Evolutionary conservation across 1,140 invertebrate genomes (phyloP).

Genomic region (Drosophila gunungcola): DNA sequence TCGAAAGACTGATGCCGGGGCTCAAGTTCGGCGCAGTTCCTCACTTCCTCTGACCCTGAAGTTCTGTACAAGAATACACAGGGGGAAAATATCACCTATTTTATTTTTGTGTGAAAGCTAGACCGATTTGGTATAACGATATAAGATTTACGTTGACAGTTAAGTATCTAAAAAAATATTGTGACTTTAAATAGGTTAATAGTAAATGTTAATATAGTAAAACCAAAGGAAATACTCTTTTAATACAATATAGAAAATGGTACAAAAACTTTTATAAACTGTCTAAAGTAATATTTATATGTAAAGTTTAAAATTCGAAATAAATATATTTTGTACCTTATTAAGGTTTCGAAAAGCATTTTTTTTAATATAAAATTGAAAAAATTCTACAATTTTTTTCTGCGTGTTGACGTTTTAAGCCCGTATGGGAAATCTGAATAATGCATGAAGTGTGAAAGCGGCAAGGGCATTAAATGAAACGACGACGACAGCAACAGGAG

Average conservation of each 20-base stretch:
- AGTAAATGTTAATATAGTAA: too few relatives aligned
- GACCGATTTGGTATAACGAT: too few relatives aligned
- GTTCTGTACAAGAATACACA: conserved; percentile 1
- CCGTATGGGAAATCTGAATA: conserved; percentile 81
- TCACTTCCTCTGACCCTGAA: conserved; percentile 1
- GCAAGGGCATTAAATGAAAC: conserved; percentile 76
- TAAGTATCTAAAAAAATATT: too few relatives aligned
- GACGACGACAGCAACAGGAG: conserved; percentile 52
- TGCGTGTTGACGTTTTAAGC: conserved; percentile 7
- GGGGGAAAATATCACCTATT: neutral
- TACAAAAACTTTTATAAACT: too few relatives aligned
- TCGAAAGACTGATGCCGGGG: conserved; percentile 50
- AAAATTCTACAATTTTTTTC: neutral
- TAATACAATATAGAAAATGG: too few relatives aligned
- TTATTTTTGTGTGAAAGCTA: neutral
- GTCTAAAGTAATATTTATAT: too few relatives aligned
- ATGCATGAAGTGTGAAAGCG: conserved; percentile 81
- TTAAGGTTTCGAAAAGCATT: neutral
- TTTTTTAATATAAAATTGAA: neutral
- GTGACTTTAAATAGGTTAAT: too few relatives aligned
- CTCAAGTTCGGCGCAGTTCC: conserved; percentile 28
- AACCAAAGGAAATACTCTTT: too few relatives aligned
- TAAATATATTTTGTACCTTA: too few relatives aligned
- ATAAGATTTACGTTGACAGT: too few relatives aligned
- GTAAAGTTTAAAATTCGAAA: too few relatives aligned